Conservation (phyloP, 2,113 vertebrate species). For the Phylloscopus trochiloides region DNA sequence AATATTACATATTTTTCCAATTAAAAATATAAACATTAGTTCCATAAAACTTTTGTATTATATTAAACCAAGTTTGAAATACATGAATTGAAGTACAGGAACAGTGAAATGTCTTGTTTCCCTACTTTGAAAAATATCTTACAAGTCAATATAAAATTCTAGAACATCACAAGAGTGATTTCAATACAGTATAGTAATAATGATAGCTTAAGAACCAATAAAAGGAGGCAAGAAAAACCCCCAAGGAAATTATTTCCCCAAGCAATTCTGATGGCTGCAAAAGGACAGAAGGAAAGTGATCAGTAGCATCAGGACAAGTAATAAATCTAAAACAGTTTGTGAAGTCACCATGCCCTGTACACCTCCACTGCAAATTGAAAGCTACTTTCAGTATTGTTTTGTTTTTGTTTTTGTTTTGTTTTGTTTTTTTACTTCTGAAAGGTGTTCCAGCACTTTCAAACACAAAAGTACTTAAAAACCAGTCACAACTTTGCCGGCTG, state of each 20-base stretch:
- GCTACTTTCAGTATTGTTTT: background rate
- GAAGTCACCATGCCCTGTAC: conserved; percentile 3
- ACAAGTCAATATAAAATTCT: background rate
- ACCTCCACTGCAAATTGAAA: background rate
- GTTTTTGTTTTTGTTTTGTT: too few species aligned
- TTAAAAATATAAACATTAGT: background rate
- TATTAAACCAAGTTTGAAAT: background rate
- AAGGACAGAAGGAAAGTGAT: conserved; percentile 67
- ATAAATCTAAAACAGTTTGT: conserved; percentile 5
- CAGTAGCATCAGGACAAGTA: conserved; percentile 75
- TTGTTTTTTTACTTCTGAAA: conserved; percentile 12
- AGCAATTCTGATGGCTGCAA: conserved; percentile 72
- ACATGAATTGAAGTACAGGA: background rate
- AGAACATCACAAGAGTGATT: conserved; percentile 35
- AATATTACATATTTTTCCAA: background rate
- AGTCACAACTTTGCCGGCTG: conserved; percentile 15
- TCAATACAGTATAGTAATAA: conserved; percentile 59
- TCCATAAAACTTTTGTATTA: background rate
- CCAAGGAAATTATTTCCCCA: conserved; percentile 59
- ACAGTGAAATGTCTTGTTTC: background rate
- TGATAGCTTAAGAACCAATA: conserved; percentile 55
- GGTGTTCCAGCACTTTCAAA: conserved; percentile 42
- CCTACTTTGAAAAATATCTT: background rate
- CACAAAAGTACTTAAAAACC: background rate
- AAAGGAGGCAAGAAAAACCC: conserved; percentile 46